Evolutionary conservation across 2,888 invertebrate genomes (phyloP).

Genomic region (Euphydryas editha): DNA sequence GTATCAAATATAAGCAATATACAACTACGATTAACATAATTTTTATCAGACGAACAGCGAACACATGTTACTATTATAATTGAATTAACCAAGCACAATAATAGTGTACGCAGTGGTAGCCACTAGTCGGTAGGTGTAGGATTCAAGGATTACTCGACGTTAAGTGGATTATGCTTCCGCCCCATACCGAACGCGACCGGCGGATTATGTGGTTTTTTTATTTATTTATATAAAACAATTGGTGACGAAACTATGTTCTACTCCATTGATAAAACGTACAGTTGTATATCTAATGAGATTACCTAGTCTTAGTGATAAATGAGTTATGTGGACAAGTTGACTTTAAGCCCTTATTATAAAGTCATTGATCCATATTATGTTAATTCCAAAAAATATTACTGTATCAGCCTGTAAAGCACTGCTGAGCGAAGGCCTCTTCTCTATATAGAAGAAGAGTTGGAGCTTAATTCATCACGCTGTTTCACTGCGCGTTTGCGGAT

Average conservation of each 20-base stretch:
- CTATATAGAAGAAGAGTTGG: too few relatives aligned
- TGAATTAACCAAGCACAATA: constrained; percentile 55
- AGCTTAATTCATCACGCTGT: too few relatives aligned
- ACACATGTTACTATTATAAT: constrained; percentile 53
- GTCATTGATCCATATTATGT: too few relatives aligned
- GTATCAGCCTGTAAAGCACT: too few relatives aligned
- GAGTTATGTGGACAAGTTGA: too few relatives aligned
- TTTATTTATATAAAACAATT: not conserved
- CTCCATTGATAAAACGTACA: too few relatives aligned
- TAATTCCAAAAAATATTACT: too few relatives aligned
- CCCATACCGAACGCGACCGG: not conserved
- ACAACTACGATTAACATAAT: not conserved
- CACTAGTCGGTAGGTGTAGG: constrained; percentile 2
- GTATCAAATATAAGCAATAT: not conserved
- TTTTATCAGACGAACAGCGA: constrained; percentile 8
- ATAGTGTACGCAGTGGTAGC: not conserved
- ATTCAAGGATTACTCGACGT: constrained; percentile 56
- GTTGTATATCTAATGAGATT: too few relatives aligned
- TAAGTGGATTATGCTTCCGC: constrained; percentile 71
- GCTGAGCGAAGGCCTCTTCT: too few relatives aligned
- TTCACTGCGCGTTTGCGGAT: too few relatives aligned
- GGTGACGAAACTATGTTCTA: not conserved
- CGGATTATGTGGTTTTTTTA: not conserved
- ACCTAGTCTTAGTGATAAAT: too few relatives aligned
- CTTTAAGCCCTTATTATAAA: too few relatives aligned